Evolutionary conservation across 1,140 invertebrate genomes (phyloP), one percentile per base, ranked within the genome.

Genomic region (Psilanteris sp.): DNA sequence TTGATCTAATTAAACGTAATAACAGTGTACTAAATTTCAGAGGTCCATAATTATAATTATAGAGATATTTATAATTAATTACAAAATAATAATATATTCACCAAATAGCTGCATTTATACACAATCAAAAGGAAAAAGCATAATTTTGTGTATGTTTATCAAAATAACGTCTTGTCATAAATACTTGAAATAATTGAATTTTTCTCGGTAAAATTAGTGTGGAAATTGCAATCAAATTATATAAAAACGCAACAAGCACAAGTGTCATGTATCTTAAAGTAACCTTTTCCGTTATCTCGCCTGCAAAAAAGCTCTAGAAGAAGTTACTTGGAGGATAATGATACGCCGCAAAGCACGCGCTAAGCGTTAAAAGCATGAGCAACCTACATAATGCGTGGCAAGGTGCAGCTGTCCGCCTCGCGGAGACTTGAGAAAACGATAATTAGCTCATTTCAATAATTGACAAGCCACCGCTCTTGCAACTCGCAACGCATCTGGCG

Each of bases 391-490:
- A 59, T 73, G 64, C 57, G 44, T 55, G 44, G 50, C 34, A 64
- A 78, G 57, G 57, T 73, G 59, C 76, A 67, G 66, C 66, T 76
- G 64, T 70, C 66, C 52, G 66, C 16, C 32, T 61, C 59, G 46
- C 61, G 39, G 44, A 11, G 54, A 76, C 20, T 44, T 22, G 54
- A 74, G 76, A 79, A 83, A 86, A 85, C 81, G 80, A 88, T 87
- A 87, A 88, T 88, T 87, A 85, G 85, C 86, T 87, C 82, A 86
- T 87, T 88, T 87, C 81, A 86, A 87, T 88, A 88, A 88, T 87
- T 86, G 85, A 88, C 84, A 86, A 82, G 77, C 80, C 61, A 29
- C 31, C 26, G 54, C 67, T 46, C 57, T 43, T 64, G 62, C 71
- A 64, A 81, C 59, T 77, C 79, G 80, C 79, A 81, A 80, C 81